Evolutionary conservation across 2,113 vertebrate species (phyloP).

Genomic region (Lampris megalopsis): DNA sequence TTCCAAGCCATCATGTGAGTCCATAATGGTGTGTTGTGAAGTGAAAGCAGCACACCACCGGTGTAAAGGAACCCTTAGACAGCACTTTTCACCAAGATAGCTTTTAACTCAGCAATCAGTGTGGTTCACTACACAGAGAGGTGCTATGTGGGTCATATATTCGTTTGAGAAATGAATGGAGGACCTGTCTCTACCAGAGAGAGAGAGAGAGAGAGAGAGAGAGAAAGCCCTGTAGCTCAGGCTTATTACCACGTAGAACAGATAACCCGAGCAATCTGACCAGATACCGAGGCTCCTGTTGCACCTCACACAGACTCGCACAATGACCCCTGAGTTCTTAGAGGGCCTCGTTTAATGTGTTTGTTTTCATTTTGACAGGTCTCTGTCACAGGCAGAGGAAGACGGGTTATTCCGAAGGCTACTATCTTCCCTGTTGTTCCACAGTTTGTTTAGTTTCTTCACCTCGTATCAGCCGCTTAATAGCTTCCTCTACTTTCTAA

Average conservation of each 20-base stretch:
- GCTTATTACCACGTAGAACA: constrained; percentile 73
- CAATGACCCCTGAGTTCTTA: constrained; percentile 72
- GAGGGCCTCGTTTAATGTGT: constrained; percentile 78
- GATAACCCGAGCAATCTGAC: constrained; percentile 75
- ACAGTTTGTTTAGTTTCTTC: constrained; percentile 68
- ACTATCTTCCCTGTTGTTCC: constrained; percentile 59
- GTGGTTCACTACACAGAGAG: constrained; percentile 52
- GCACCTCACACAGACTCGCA: constrained; percentile 56
- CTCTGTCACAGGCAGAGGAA: constrained; percentile 61
- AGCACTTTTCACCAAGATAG: constrained; percentile 67
- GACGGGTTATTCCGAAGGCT: constrained; percentile 51
- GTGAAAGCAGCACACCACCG: constrained; percentile 20
- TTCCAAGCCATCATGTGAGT: constrained; percentile 55
- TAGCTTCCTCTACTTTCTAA: constrained; percentile 69
- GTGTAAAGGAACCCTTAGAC: constrained; percentile 62
- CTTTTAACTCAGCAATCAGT: constrained; percentile 71
- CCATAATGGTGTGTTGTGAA: constrained; percentile 56
- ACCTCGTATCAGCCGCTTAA: constrained; percentile 62
- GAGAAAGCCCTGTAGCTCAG: constrained; percentile 28
- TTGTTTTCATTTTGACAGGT: constrained; percentile 80
- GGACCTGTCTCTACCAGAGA: constrained; percentile 60
- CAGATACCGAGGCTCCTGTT: constrained; percentile 63
- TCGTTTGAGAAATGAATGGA: constrained; percentile 72
- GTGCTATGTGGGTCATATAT: constrained; percentile 60
- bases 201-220: constrained; percentile 19